A percentile compares a stretch with the other conserved stretches of the same genome.
phyloP scores from a whole-genome alignment of 2,113 vertebrate species.

The Hemicordylus capensis region DNA sequence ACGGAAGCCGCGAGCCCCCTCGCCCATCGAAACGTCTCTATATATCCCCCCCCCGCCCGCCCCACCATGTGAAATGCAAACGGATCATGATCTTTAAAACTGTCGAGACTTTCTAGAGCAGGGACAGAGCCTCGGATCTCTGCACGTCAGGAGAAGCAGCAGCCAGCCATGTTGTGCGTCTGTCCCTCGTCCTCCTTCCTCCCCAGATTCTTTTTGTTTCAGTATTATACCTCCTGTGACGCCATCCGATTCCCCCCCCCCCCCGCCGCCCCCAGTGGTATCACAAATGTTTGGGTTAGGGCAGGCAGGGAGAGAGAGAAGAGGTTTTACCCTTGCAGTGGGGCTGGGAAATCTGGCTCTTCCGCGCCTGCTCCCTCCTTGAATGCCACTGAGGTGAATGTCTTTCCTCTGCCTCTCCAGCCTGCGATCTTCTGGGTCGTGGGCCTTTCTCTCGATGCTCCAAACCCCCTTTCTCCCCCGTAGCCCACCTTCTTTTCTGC shows the following conservation, averaged over 20 bases:
- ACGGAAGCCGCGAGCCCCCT: background rate
- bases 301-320: background rate
- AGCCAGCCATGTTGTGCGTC: background rate
- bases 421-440: background rate
- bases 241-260: no score
- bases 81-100: constrained; percentile 51
- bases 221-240: constrained; percentile 15
- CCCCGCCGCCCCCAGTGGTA: background rate
- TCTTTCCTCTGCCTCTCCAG: background rate
- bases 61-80: background rate
- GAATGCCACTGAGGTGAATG: background rate
- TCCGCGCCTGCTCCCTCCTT: background rate
- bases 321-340: background rate
- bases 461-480: background rate
- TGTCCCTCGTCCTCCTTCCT: background rate
- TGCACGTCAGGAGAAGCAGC: rapidly evolving
- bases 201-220: background rate
- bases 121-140: rapidly evolving
- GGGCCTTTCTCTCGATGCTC: background rate
- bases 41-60: no score
- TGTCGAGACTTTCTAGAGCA: background rate
- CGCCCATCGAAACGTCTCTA: no score
- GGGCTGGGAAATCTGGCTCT: no score
- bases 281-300: background rate
- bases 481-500: background rate